phyloP scores from a whole-genome alignment of 2,113 vertebrate species.

The Sturnira hondurensis region DNA sequence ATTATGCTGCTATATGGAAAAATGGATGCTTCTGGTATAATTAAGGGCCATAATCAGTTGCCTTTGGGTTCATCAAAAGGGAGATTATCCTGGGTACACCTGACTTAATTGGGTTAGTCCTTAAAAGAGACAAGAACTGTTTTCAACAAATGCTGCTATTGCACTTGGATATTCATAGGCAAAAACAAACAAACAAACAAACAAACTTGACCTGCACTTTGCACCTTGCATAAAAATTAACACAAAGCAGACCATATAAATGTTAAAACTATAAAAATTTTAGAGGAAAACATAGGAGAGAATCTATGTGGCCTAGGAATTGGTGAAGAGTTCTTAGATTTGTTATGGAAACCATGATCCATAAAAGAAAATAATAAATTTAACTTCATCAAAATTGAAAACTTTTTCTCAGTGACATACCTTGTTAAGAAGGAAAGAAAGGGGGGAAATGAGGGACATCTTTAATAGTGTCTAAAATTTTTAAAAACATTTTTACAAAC shows the following conservation, averaged over 20 bases:
- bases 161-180: neutral
- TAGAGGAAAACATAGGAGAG: constrained; percentile 14
- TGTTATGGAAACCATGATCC: neutral
- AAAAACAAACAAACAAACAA: neutral
- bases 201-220: neutral
- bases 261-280: neutral
- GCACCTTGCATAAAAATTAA: neutral
- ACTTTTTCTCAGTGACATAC: neutral
- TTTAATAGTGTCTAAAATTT: too few species aligned
- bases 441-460: too few species aligned
- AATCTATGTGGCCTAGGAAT: neutral
- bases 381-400: constrained; percentile 23
- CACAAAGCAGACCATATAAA: constrained; percentile 27
- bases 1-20: neutral
- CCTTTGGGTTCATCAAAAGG: constrained; percentile 2
- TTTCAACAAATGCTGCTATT: constrained; percentile 16
- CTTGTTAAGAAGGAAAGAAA: neutral
- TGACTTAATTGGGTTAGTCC: neutral
- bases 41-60: constrained; percentile 14
- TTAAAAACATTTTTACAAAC: too few species aligned
- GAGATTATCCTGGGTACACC: neutral
- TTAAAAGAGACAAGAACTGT: constrained; percentile 34
- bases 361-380: neutral
- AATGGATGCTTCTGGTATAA: neutral
- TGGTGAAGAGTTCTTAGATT: neutral